Percentiles rank a stretch among this genome's conserved stretches.
Evolutionary conservation across 92 coral and sea anemone species (phyloP).

Genomic region (Isaurus tuberculatus): DNA sequence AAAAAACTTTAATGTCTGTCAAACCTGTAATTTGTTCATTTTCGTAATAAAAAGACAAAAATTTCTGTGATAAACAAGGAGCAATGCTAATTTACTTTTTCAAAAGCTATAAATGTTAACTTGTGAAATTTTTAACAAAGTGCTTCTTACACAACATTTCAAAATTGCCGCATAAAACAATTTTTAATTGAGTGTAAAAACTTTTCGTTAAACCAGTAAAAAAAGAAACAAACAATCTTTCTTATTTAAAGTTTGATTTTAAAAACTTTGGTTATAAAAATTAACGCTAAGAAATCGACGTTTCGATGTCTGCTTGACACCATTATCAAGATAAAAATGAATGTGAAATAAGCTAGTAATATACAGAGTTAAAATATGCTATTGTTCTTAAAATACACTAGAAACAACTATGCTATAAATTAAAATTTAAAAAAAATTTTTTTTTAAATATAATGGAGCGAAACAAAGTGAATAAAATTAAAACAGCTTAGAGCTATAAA

Average conservation of each 20-base stretch:
- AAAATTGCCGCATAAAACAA: background rate
- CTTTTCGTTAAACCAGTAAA: background rate
- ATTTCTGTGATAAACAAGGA: background rate
- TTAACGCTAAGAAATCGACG: too few relatives aligned
- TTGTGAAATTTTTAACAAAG: background rate
- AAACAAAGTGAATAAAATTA: too few relatives aligned
- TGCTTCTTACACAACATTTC: background rate
- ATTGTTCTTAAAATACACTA: too few relatives aligned
- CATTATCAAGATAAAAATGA: too few relatives aligned
- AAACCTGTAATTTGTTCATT: background rate
- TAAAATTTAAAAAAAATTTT: background rate
- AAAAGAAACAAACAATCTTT: background rate
- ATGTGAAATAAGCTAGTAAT: too few relatives aligned
- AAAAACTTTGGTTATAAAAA: too few relatives aligned
- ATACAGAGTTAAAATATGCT: too few relatives aligned
- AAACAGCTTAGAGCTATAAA: too few relatives aligned
- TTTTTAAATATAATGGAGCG: background rate
- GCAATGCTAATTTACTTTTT: background rate
- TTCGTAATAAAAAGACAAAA: too few relatives aligned
- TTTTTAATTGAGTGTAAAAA: background rate
- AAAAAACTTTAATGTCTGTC: conserved; percentile 2
- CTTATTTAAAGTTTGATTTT: background rate
- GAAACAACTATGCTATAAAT: background rate
- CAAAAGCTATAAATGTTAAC: background rate
- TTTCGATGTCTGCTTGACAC: too few relatives aligned